Evolutionary conservation across 1,140 invertebrate genomes (phyloP).

Genomic region (Lordiphosa collinella): DNA sequence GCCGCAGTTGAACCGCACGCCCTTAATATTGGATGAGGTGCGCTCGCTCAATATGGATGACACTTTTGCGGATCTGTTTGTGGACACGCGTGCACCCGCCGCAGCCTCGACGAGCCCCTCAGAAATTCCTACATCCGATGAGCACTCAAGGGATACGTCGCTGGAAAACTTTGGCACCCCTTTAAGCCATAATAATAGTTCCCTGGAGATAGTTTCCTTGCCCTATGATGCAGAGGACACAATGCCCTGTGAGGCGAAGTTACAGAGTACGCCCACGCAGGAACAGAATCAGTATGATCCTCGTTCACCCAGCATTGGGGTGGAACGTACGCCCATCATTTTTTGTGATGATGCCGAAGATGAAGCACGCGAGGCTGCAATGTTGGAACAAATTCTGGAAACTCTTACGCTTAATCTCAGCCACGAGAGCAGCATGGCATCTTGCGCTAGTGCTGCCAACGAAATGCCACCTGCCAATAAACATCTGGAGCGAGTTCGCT

Average conservation of each 20-base stretch:
- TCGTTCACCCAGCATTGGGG: conserved; percentile 79
- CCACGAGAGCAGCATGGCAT: conserved; percentile 54
- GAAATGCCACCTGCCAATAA: conserved; percentile 52
- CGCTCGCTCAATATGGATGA: conserved; percentile 71
- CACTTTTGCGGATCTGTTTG: conserved; percentile 72
- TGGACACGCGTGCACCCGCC: conserved; percentile 52
- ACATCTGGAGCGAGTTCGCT: conserved; percentile 66
- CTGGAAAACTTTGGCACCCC: conserved; percentile 20
- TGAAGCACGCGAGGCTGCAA: conserved; percentile 53
- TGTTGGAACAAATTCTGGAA: conserved; percentile 68
- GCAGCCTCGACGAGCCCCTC: background rate
- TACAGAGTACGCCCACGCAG: conserved; percentile 18
- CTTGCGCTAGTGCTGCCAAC: conserved; percentile 31
- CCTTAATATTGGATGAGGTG: conserved; percentile 76
- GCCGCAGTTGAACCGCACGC: conserved; percentile 80
- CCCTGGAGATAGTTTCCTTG: conserved; percentile 52
- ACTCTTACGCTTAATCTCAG: conserved; percentile 66
- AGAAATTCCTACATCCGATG: background rate
- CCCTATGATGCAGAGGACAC: conserved; percentile 59
- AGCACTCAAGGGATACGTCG: background rate
- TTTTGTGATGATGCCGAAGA: conserved; percentile 72
- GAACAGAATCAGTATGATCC: conserved; percentile 68
- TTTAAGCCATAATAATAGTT: conserved; percentile 43
- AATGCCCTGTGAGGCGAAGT: conserved; percentile 43
- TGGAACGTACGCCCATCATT: conserved; percentile 80